These are phyloP conservation scores for Holothuria glaberrima DNA, from an alignment of 35 echinoderm and acorn worm genomes.

Conservation along the genomic window DNA sequence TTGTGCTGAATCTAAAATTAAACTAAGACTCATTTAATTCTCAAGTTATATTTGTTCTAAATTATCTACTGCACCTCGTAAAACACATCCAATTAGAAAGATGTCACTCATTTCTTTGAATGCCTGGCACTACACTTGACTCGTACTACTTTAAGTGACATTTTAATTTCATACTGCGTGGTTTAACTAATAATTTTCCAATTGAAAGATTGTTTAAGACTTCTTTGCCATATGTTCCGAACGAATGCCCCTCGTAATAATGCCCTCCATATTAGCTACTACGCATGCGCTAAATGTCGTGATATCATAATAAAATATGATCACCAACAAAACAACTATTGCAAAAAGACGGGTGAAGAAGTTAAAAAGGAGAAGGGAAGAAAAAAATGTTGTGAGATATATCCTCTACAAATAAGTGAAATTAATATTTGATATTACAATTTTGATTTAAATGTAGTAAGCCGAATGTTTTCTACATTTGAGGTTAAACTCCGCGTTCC, in stretches of 20 bases:
- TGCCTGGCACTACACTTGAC: too few species aligned
- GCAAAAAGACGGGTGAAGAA: too few species aligned
- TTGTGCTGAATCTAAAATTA: too few species aligned
- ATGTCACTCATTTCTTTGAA: too few species aligned
- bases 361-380: too few species aligned
- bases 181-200: conserved; percentile 52
- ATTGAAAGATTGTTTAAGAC: conserved; percentile 34
- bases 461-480: conserved; percentile 45
- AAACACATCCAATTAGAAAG: too few species aligned
- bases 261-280: neutral
- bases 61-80: too few species aligned
- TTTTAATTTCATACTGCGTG: conserved; percentile 36
- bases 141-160: conserved; percentile 3
- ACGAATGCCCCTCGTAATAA: conserved; percentile 12
- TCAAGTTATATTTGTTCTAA: too few species aligned
- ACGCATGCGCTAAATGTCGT: neutral
- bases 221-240: conserved; percentile 8
- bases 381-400: conserved; percentile 47
- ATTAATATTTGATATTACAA: conserved; percentile 56
- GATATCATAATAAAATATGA: neutral
- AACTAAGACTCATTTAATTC: too few species aligned
- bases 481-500: conserved; percentile 34
- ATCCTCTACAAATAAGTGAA: conserved; percentile 52
- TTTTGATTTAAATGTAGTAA: conserved; percentile 43
- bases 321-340: neutral